phyloP scores from a whole-genome alignment of 2,797 vertebrate species.

The Masticophis lateralis region DNA sequence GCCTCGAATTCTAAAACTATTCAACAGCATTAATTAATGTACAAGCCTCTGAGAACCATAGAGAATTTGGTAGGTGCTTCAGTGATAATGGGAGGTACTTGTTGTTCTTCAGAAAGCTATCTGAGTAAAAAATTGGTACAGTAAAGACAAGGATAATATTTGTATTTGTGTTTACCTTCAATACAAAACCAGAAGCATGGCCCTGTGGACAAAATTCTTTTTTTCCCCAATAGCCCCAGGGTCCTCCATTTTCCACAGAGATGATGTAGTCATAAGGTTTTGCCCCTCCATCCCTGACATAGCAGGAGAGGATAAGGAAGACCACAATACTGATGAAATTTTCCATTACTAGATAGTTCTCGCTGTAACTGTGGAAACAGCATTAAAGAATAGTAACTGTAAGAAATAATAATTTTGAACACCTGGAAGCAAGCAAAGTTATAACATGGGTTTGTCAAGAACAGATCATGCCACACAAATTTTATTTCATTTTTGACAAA shows the following conservation, averaged over 20 bases:
- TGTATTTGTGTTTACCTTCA: slow-evolving; percentile 41
- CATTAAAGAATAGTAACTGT: neutral
- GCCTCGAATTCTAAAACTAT: neutral
- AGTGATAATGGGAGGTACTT: neutral
- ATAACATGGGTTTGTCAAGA: neutral
- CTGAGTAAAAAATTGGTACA: accelerated
- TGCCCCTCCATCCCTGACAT: accelerated
- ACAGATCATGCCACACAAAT: neutral
- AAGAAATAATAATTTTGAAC: neutral
- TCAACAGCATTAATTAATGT: neutral
- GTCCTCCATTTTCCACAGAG: neutral
- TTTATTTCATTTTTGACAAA: neutral
- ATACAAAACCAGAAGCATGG: neutral
- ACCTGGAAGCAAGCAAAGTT: neutral
- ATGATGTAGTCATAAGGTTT: neutral
- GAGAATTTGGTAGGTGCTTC: accelerated
- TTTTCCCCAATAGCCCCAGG: slow-evolving; percentile 21
- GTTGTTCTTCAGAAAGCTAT: neutral
- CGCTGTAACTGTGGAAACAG: neutral
- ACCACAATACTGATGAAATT: accelerated
- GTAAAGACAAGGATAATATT: neutral
- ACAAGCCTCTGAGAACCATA: neutral
- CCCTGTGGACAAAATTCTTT: neutral
- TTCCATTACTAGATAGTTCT: accelerated
- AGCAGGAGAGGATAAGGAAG: slow-evolving; percentile 27